phyloP scores from a whole-genome alignment of 2,797 vertebrate genomes.

The Epinephelus coioides region DNA sequence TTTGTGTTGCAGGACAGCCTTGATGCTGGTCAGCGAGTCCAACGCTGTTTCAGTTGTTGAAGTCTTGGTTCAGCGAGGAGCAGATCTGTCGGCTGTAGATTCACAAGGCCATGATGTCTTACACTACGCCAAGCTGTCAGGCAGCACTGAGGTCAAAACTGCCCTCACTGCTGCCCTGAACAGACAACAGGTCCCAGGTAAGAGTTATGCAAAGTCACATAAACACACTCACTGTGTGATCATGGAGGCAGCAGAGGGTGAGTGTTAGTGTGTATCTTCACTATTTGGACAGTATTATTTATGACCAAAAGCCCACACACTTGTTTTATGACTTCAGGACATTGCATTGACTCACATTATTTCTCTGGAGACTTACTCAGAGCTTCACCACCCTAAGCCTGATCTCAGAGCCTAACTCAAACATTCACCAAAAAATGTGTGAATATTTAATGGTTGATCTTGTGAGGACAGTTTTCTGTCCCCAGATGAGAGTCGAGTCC shows the following conservation, averaged over 20 bases:
- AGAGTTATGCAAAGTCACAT: slow-evolving; percentile 12
- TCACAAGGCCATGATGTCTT: slow-evolving; percentile 90
- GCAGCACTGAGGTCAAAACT: slow-evolving; percentile 86
- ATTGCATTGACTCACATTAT: neutral
- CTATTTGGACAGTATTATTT: neutral
- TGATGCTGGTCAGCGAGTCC: slow-evolving; percentile 92
- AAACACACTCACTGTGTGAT: neutral
- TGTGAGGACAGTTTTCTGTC: neutral
- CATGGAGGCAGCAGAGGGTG: neutral
- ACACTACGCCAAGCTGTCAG: slow-evolving; percentile 89
- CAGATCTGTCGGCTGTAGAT: slow-evolving; percentile 89
- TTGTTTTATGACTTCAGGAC: neutral
- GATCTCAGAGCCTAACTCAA: neutral
- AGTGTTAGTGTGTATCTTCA: neutral
- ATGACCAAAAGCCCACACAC: neutral
- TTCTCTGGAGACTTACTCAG: neutral
- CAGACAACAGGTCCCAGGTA: slow-evolving; percentile 88
- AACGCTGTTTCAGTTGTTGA: slow-evolving; percentile 84
- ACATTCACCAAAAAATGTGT: neutral
- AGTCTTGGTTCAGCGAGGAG: slow-evolving; percentile 88
- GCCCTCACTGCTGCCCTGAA: slow-evolving; percentile 82
- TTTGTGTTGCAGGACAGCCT: slow-evolving; percentile 86
- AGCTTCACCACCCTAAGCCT: too few relatives aligned
- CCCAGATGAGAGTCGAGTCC: neutral
- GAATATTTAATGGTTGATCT: neutral